A percentile compares a stretch with the other conserved stretches of the same genome.
Evolutionary conservation across 1,140 invertebrate genomes (phyloP).

Genomic region (Trachymyrmex cornetzi): DNA sequence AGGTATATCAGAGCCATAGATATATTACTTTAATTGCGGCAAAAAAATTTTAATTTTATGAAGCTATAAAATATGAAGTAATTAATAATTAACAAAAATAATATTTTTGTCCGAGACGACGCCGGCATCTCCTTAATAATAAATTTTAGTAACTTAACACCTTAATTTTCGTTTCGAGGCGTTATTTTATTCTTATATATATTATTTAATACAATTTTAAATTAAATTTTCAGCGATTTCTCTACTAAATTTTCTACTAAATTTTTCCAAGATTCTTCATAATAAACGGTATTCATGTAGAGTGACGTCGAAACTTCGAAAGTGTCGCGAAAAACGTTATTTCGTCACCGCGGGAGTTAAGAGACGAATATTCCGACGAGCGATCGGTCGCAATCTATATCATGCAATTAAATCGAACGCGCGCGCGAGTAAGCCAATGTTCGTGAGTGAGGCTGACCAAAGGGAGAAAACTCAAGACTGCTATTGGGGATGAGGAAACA

Average conservation of each 20-base stretch:
- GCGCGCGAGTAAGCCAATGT: constrained; percentile 22
- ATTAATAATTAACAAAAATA: too few relatives aligned
- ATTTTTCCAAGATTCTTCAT: not conserved
- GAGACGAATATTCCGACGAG: constrained; percentile 11
- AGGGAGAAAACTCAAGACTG: constrained; percentile 43
- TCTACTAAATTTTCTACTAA: not conserved
- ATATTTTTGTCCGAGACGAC: too few relatives aligned
- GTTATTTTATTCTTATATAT: too few relatives aligned
- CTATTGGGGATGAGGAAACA: constrained; percentile 62
- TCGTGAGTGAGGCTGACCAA: constrained; percentile 46
- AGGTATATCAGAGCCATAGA: too few relatives aligned
- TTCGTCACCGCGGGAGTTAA: not conserved
- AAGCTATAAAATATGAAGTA: too few relatives aligned
- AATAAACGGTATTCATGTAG: not conserved
- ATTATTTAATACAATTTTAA: too few relatives aligned
- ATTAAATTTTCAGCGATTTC: too few relatives aligned
- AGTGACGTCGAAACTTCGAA: not conserved
- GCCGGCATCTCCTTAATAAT: too few relatives aligned
- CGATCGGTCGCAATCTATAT: constrained; percentile 7
- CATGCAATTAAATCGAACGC: constrained; percentile 51
- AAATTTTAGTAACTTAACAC: too few relatives aligned
- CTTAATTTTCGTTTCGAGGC: too few relatives aligned
- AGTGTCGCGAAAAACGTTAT: not conserved
- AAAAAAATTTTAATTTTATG: too few relatives aligned
- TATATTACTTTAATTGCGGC: too few relatives aligned